Evolutionary conservation across 1,140 invertebrate genomes (phyloP), one percentile per base, ranked within the genome.

Genomic region (Vanessa tameamea): DNA sequence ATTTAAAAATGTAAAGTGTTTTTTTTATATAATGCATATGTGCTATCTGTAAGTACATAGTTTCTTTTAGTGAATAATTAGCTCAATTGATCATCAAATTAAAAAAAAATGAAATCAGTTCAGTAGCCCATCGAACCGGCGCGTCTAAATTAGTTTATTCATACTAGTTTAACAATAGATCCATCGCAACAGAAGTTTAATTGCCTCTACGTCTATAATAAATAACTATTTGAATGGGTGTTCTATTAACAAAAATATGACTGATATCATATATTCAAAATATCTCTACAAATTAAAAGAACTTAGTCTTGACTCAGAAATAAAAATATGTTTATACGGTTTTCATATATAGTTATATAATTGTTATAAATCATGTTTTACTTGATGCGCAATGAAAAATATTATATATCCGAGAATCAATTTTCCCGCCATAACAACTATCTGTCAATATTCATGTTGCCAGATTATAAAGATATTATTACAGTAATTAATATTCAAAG

Each of bases 51-150:
- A 59, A 2, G 4, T 5, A 8, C 31, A 59, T 14, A 59, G 11
- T 37, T 59, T 55, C n/a, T 20, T 55, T 55, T 23, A 6, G 7
- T 43, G 23, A 57, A 53, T n/a, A 53, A 53, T 53, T 20, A 57
- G 23, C 57, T 23, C 23, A 13, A 61, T 23, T 55, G 53, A 69
- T 61, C 61, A 47, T 47, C 13, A 63, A 69, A 47, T 48, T 69
- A 26, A 69, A 50, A 69, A 69, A 69, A 69, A 69, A 57, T n/a
- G 43, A 63, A 69, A 69, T 69, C 68, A 63, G 68, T 69, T 69
- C 68, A 69, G 57, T 69, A 69, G 68, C 68, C 20, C 68, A 61
- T 47, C 47, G 47, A 57, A 50, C 57, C 16, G 55, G 37, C 47
- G 20, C 61, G 57, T 69, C 53, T 20, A 61, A 69, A 69, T 69